Evolutionary conservation across 2,113 vertebrate species (phyloP).

Genomic region (Aldabrachelys gigantea): DNA sequence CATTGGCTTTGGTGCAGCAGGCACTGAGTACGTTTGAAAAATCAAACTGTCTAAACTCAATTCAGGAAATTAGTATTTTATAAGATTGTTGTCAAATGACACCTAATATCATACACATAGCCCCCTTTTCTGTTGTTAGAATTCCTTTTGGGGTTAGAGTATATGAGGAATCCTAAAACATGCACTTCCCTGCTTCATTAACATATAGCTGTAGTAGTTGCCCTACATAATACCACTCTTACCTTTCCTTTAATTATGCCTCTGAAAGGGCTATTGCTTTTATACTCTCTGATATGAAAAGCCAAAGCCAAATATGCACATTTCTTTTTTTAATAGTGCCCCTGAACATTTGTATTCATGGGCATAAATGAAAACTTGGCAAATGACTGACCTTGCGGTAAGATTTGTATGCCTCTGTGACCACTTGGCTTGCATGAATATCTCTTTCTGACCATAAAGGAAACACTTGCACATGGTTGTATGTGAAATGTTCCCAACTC

Average conservation of each 20-base stretch:
- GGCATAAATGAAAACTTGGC: slow-evolving; percentile 39
- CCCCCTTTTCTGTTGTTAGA: background rate
- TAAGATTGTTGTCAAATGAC: slow-evolving; percentile 8
- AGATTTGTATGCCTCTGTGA: slow-evolving; percentile 53
- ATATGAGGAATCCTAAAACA: slow-evolving; percentile 33
- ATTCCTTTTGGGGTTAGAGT: background rate
- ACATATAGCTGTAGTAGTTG: background rate
- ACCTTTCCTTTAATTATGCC: slow-evolving; percentile 39
- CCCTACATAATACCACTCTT: background rate
- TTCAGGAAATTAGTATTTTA: slow-evolving; percentile 41
- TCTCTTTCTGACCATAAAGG: slow-evolving; percentile 56
- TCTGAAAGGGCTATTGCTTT: slow-evolving; percentile 29
- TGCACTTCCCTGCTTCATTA: slow-evolving; percentile 39
- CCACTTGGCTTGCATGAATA: slow-evolving; percentile 28
- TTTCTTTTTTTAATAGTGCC: slow-evolving; percentile 28
- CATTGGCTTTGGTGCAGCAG: background rate
- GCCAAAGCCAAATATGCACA: background rate
- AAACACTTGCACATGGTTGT: slow-evolving; percentile 12
- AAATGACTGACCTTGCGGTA: background rate
- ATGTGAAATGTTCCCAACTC: slow-evolving; percentile 11
- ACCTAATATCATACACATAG: background rate
- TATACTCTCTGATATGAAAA: slow-evolving; percentile 6
- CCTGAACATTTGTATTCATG: slow-evolving; percentile 42
- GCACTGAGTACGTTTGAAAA: slow-evolving; percentile 17
- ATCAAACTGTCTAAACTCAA: slow-evolving; percentile 31